These are phyloP conservation scores for Drosophila villosipedis DNA, from an alignment of 2,888 invertebrate genomes.

Conservation along the genomic window DNA sequence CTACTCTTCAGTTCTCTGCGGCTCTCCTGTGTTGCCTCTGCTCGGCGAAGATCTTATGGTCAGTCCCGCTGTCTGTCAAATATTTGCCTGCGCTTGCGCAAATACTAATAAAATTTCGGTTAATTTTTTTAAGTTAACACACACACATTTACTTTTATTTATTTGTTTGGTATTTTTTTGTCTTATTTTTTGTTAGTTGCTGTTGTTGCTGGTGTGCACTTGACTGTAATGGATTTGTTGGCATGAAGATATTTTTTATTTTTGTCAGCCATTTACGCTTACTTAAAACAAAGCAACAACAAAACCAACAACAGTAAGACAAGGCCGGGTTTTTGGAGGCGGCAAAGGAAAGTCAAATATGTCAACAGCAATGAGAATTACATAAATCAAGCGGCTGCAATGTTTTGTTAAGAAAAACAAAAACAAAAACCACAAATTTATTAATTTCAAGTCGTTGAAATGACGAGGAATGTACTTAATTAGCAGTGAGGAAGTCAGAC, in stretches of 20 bases:
- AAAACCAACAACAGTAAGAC: slow-evolving; percentile 18
- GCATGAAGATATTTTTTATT: slow-evolving; percentile 79
- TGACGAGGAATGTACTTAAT: slow-evolving; percentile 60
- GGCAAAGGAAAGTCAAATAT: slow-evolving; percentile 72
- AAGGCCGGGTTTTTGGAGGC: slow-evolving; percentile 49
- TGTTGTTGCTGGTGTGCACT: slow-evolving; percentile 69
- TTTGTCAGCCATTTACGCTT: slow-evolving; percentile 58
- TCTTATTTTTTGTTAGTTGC: slow-evolving; percentile 14
- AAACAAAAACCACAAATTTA: slow-evolving; percentile 35
- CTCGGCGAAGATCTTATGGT: slow-evolving; percentile 71
- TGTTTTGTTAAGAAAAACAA: slow-evolving; percentile 54
- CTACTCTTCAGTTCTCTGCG: slow-evolving; percentile 6
- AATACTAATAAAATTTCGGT: slow-evolving; percentile 85
- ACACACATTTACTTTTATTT: slow-evolving; percentile 75
- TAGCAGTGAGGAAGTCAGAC: slow-evolving; percentile 42
- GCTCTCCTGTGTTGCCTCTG: background rate
- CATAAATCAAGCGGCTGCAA: slow-evolving; percentile 81
- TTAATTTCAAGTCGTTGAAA: slow-evolving; percentile 47
- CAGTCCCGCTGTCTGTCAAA: slow-evolving; percentile 69
- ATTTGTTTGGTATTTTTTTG: slow-evolving; percentile 64
- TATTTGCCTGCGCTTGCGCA: slow-evolving; percentile 82
- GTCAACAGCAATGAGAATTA: slow-evolving; percentile 72
- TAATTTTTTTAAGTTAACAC: slow-evolving; percentile 82
- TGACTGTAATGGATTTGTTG: slow-evolving; percentile 82
- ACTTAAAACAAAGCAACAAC: slow-evolving; percentile 52